Conservation (phyloP, 2,888 invertebrate species). For the Malacosoma neustria region DNA sequence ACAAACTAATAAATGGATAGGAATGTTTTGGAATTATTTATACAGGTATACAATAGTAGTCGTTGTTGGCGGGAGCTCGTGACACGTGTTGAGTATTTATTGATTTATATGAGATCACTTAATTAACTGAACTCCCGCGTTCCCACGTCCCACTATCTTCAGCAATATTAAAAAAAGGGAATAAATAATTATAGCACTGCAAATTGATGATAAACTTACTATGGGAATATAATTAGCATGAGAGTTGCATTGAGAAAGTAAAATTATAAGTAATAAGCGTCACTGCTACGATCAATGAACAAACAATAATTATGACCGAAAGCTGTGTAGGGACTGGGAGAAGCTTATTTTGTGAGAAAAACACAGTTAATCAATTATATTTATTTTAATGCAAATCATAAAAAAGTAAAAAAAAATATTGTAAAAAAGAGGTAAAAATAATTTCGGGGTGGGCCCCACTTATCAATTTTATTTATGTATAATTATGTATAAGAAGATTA, state of each 20-base stretch:
- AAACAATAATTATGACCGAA: constrained; percentile 10
- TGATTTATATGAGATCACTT: constrained; percentile 10
- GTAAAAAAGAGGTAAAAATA: too few relatives aligned
- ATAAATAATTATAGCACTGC: too few relatives aligned
- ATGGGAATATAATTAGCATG: background rate
- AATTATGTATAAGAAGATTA: too few relatives aligned
- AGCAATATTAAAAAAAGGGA: too few relatives aligned
- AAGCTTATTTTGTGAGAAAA: too few relatives aligned
- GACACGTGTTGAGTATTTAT: constrained; percentile 12
- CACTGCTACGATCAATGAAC: constrained; percentile 3
- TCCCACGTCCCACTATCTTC: too few relatives aligned
- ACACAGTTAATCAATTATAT: too few relatives aligned
- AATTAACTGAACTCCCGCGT: constrained; percentile 8
- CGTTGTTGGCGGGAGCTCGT: constrained; percentile 8
- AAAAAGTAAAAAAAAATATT: too few relatives aligned
- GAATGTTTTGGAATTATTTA: constrained; percentile 5
- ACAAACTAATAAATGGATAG: constrained; percentile 3
- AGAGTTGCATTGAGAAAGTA: constrained; percentile 1
- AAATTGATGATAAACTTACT: constrained; percentile 2
- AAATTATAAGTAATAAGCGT: constrained; percentile 5
- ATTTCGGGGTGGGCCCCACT: too few relatives aligned
- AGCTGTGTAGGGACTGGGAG: constrained; percentile 6
- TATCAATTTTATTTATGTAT: too few relatives aligned
- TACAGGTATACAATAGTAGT: constrained; percentile 9
- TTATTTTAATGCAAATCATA: too few relatives aligned